Evolutionary conservation across 2,113 vertebrate genomes (phyloP).

Genomic region (Nothobranchius kuhntae): DNA sequence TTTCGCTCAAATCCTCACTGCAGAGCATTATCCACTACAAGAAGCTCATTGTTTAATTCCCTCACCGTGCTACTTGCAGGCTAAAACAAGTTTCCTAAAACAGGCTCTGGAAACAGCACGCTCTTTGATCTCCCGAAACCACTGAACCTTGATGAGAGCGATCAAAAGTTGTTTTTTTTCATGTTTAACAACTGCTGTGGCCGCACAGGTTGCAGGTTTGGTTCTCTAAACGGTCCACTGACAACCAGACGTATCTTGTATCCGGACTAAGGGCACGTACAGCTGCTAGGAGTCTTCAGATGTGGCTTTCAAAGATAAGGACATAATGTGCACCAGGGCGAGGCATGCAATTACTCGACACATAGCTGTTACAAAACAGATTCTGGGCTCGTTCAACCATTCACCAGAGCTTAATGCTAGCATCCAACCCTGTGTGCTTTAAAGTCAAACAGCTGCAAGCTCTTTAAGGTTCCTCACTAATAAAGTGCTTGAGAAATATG

Average conservation of each 20-base stretch:
- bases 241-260: slow-evolving; percentile 15
- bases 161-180: slow-evolving; percentile 52
- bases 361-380: slow-evolving; percentile 3
- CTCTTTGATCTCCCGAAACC: slow-evolving; percentile 50
- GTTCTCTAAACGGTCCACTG: slow-evolving; percentile 29
- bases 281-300: slow-evolving; percentile 7
- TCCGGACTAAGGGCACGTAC: slow-evolving; percentile 12
- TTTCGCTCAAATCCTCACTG: slow-evolving; percentile 30
- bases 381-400: slow-evolving; percentile 1
- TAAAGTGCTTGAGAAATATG: not conserved
- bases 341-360: slow-evolving; percentile 3
- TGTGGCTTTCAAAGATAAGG: slow-evolving; percentile 7
- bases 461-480: not conserved
- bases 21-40: slow-evolving; percentile 30
- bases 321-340: slow-evolving; percentile 14
- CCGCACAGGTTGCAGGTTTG: slow-evolving; percentile 39
- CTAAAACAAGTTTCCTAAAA: slow-evolving; percentile 38
- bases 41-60: slow-evolving; percentile 40
- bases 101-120: slow-evolving; percentile 1
- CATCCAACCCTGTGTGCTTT: not conserved
- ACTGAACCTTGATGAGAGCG: slow-evolving; percentile 20
- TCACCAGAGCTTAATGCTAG: not conserved
- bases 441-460: slow-evolving; percentile 3
- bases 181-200: slow-evolving; percentile 32
- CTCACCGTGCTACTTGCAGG: slow-evolving; percentile 11